Percentiles rank a stretch among this genome's conserved stretches.
phyloP scores from a whole-genome alignment of 2,888 invertebrate species.

The Lypha dubia region DNA sequence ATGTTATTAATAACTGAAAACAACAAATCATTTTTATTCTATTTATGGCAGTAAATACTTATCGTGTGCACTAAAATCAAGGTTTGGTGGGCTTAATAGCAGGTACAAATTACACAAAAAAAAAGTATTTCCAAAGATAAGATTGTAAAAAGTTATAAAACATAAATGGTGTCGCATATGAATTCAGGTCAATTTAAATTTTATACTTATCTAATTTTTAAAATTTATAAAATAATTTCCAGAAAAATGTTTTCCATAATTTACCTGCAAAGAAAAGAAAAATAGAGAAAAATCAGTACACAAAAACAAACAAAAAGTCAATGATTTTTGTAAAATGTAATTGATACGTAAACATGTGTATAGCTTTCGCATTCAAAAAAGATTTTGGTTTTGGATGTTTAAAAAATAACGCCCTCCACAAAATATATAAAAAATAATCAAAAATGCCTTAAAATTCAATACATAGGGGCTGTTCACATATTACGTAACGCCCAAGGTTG shows the following conservation, averaged over 20 bases:
- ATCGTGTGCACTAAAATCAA: neutral
- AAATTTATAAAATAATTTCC: no score
- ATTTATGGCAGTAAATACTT: neutral
- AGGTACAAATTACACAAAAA: constrained; percentile 35
- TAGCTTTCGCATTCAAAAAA: neutral
- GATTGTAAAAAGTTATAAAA: constrained; percentile 25
- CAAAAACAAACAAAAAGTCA: constrained; percentile 11
- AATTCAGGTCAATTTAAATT: constrained; percentile 23
- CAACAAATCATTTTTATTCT: neutral
- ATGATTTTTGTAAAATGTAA: constrained; percentile 23
- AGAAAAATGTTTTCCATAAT: neutral
- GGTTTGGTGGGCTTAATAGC: neutral
- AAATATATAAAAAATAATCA: no score
- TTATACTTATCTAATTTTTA: constrained; percentile 30
- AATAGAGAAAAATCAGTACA: constrained; percentile 10
- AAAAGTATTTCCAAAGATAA: constrained; percentile 34
- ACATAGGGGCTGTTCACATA: no score
- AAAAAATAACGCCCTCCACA: constrained; percentile 48
- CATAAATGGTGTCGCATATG: constrained; percentile 11
- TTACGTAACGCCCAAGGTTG: no score
- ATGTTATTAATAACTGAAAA: constrained; percentile 4
- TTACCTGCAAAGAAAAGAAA: constrained; percentile 59
- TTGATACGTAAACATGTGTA: neutral
- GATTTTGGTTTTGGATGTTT: neutral
- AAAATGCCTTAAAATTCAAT: constrained; percentile 9